Percentiles rank a stretch among this genome's conserved stretches.
These are phyloP conservation scores for Eira barbara DNA, from an alignment of 2,113 vertebrate genomes.

Conservation along the genomic window DNA sequence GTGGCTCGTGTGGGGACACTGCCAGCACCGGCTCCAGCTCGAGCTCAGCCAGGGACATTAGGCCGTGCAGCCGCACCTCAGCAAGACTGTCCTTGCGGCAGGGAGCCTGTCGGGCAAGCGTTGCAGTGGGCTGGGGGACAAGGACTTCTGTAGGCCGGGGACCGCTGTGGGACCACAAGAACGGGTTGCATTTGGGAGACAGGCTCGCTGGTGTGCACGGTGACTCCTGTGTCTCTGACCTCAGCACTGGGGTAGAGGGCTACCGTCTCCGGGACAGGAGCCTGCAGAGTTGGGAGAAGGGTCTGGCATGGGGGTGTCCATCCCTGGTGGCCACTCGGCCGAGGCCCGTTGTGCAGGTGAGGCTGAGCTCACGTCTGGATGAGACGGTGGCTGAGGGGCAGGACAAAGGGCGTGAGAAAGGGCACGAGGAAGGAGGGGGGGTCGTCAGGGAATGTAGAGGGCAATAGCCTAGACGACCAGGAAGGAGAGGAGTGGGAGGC, in stretches of 20 bases:
- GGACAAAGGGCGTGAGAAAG: rapidly evolving
- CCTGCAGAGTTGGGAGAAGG: neutral
- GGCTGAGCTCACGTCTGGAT: neutral
- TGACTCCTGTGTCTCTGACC: neutral
- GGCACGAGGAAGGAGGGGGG: neutral
- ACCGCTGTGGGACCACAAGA: rapidly evolving
- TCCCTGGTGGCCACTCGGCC: neutral
- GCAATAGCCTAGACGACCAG: rapidly evolving
- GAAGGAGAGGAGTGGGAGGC: neutral
- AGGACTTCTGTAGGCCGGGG: neutral
- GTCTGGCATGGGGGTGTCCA: neutral
- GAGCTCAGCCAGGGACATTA: neutral
- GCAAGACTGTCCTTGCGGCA: neutral
- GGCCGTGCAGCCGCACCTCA: too few relatives aligned
- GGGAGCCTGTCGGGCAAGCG: rapidly evolving
- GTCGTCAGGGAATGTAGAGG: neutral
- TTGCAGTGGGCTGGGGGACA: rapidly evolving
- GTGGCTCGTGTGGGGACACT: neutral
- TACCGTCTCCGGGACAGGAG: neutral
- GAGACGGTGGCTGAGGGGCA: neutral
- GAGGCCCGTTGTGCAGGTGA: rapidly evolving
- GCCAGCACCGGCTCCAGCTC: neutral
- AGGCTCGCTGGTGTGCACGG: rapidly evolving
- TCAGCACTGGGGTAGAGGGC: rapidly evolving
- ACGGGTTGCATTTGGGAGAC: rapidly evolving